Evolutionary conservation across 2,113 vertebrate species (phyloP).

Genomic region (Thamnophis sirtalis): DNA sequence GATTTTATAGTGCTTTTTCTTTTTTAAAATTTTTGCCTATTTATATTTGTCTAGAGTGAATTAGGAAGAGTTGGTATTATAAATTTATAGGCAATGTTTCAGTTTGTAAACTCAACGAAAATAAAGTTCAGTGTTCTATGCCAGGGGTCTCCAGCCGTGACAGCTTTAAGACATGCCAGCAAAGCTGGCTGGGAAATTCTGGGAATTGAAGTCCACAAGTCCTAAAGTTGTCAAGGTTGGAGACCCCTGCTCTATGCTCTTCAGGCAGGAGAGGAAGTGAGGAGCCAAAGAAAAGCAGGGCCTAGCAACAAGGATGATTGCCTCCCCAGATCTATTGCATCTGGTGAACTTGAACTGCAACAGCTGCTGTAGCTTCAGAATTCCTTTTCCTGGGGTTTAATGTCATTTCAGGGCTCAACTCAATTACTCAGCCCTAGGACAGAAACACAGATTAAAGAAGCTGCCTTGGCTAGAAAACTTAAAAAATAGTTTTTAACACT

Average conservation of each 20-base stretch:
- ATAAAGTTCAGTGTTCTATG: background rate
- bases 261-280: background rate
- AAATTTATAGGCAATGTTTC: background rate
- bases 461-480: background rate
- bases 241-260: background rate
- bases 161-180: too few relatives aligned
- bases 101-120: background rate
- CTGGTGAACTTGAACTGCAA: background rate
- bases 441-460: slow-evolving; percentile 6
- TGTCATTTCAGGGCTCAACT: slow-evolving; percentile 9
- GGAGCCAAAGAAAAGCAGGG: background rate
- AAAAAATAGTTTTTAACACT: background rate
- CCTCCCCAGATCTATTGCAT: slow-evolving; percentile 1
- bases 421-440: slow-evolving; percentile 16
- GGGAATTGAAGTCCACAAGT: too few relatives aligned
- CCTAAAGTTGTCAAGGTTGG: too few relatives aligned
- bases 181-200: too few relatives aligned
- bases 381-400: slow-evolving; percentile 19
- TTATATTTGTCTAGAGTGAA: background rate
- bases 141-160: too few relatives aligned
- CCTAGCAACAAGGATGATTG: background rate
- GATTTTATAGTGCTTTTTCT: background rate
- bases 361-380: slow-evolving; percentile 9
- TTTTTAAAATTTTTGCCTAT: background rate
- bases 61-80: background rate